These are phyloP conservation scores for Heliconius eleuchia DNA, from an alignment of 1,140 invertebrate genomes.

Conservation along the genomic window DNA sequence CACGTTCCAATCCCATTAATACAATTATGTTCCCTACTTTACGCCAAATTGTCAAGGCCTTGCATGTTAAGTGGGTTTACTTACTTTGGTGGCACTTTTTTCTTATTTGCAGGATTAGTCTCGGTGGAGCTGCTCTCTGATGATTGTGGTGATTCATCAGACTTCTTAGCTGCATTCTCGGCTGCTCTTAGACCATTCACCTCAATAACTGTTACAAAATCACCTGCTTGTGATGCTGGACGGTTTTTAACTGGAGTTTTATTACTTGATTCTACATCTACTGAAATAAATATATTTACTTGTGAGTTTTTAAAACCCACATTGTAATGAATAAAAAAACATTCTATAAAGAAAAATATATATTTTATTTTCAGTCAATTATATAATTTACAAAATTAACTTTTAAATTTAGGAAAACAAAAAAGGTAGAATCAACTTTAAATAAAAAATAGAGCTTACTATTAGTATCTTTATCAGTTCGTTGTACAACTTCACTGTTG, in stretches of 20 bases:
- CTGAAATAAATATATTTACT: constrained; percentile 36
- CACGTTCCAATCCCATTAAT: no score
- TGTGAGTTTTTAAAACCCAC: constrained; percentile 7
- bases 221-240: constrained; percentile 83
- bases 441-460: constrained; percentile 45
- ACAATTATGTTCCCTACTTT: no score
- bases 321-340: background rate
- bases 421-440: background rate
- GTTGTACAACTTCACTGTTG: constrained; percentile 75
- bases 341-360: background rate
- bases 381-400: background rate
- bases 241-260: constrained; percentile 71
- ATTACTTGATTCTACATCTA: constrained; percentile 69
- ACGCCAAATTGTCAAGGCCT: no score
- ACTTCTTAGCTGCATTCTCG: constrained; percentile 73
- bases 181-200: constrained; percentile 86
- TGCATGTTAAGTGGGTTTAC: constrained; percentile 25
- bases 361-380: background rate
- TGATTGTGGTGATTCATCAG: constrained; percentile 70
- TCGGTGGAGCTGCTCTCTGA: constrained; percentile 75
- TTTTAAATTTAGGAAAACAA: background rate
- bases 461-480: constrained; percentile 64
- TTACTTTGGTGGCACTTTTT: constrained; percentile 84
- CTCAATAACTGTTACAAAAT: constrained; percentile 94
- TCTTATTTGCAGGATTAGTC: constrained; percentile 74